phyloP scores from a whole-genome alignment of 2,888 invertebrate genomes.

The Pardosa pseudoannulata region DNA sequence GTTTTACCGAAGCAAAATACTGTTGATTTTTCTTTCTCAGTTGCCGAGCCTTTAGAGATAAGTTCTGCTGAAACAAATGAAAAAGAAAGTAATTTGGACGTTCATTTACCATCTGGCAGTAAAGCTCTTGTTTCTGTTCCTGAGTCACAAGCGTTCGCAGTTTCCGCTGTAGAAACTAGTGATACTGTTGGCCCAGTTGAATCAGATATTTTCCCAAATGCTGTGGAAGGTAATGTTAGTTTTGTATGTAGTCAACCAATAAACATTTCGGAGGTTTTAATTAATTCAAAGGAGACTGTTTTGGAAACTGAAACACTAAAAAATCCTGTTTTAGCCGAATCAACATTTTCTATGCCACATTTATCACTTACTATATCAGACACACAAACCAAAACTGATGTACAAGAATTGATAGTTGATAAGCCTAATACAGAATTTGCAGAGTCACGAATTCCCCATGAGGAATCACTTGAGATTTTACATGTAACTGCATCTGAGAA shows the following conservation, averaged over 20 bases:
- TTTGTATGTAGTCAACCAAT: slow-evolving; percentile 62
- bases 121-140: slow-evolving; percentile 46
- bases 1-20: slow-evolving; percentile 33
- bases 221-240: slow-evolving; percentile 30
- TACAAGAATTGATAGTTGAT: neutral
- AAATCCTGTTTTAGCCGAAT: slow-evolving; percentile 46
- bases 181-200: slow-evolving; percentile 15
- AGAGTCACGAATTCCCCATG: slow-evolving; percentile 14
- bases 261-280: slow-evolving; percentile 35
- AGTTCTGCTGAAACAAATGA: slow-evolving; percentile 37
- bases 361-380: slow-evolving; percentile 45
- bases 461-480: slow-evolving; percentile 45
- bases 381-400: slow-evolving; percentile 35
- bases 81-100: slow-evolving; percentile 37
- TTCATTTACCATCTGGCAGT: slow-evolving; percentile 3
- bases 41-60: slow-evolving; percentile 47
- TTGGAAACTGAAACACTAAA: slow-evolving; percentile 30
- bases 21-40: slow-evolving; percentile 16
- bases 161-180: slow-evolving; percentile 20
- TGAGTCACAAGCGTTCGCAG: slow-evolving; percentile 35
- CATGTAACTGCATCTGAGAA: slow-evolving; percentile 36
- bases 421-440: slow-evolving; percentile 20
- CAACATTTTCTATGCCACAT: slow-evolving; percentile 23
- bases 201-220: neutral
- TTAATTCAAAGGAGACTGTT: slow-evolving; percentile 23